Conservation (phyloP, 2,113 vertebrate genomes). For the Cyanoliseus patagonus region DNA sequence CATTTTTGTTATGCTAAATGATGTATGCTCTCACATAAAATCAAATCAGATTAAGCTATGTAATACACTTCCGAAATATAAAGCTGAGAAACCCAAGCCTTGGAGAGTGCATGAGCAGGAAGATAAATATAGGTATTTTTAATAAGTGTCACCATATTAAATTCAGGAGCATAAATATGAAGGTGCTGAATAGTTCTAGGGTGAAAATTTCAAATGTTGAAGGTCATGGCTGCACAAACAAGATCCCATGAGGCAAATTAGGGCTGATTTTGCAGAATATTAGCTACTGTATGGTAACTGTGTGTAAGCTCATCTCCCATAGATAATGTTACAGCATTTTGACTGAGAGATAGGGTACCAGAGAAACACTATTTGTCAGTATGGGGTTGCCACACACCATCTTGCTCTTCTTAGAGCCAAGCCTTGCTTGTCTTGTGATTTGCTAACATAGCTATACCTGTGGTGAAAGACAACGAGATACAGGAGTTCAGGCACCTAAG, state of each 20-base stretch:
- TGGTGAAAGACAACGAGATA: not conserved
- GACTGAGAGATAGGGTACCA: not conserved
- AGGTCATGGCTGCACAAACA: not conserved
- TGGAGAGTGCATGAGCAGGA: not conserved
- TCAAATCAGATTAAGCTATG: not conserved
- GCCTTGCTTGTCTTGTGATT: not conserved
- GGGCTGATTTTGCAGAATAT: not conserved
- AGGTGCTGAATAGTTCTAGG: not conserved
- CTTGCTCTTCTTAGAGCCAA: not conserved
- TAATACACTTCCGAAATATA: not conserved
- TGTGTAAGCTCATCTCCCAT: not conserved
- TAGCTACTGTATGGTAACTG: not conserved
- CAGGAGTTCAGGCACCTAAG: not conserved
- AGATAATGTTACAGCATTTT: not conserved
- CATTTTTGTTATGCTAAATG: not conserved
- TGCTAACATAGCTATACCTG: not conserved
- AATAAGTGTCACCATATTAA: not conserved
- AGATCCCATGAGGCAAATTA: not conserved
- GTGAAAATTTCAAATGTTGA: not conserved
- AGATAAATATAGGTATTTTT: constrained; percentile 22
- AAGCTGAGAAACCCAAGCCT: constrained; percentile 14
- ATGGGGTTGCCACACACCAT: not conserved
- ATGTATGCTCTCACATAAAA: not conserved
- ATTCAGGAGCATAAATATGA: not conserved
- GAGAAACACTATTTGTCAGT: not conserved